phyloP scores from a whole-genome alignment of 2,888 invertebrate genomes.

The Callyntrura guangdongensis region DNA sequence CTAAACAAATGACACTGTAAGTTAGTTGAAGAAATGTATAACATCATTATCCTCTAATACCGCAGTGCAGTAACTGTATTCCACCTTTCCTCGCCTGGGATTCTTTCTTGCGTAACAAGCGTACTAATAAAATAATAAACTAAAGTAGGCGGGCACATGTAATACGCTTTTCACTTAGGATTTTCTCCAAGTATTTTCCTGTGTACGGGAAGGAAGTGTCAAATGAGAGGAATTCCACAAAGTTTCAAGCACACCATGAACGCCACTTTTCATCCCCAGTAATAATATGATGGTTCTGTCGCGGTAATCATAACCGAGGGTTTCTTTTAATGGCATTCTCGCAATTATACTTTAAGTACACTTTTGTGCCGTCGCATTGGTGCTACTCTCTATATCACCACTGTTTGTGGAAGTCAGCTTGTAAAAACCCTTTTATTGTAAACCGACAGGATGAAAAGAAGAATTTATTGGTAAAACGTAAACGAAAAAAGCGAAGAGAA shows the following conservation, averaged over 20 bases:
- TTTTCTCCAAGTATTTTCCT: conserved; percentile 28
- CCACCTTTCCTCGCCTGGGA: too few species aligned
- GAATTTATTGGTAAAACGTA: not conserved
- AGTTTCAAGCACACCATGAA: conserved; percentile 46
- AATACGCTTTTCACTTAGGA: not conserved
- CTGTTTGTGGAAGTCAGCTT: conserved; percentile 1
- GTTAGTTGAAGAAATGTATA: not conserved
- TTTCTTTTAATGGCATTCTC: conserved; percentile 23
- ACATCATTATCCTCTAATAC: not conserved
- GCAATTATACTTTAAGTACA: conserved; percentile 29
- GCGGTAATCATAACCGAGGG: conserved; percentile 12
- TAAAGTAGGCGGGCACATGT: too few species aligned
- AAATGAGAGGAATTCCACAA: conserved; percentile 20
- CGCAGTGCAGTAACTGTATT: not conserved
- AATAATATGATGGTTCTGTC: not conserved
- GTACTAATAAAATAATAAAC: too few species aligned
- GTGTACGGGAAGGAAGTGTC: conserved; percentile 43
- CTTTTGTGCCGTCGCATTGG: conserved; percentile 17
- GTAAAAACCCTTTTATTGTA: not conserved
- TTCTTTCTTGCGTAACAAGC: too few species aligned
- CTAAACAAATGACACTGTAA: not conserved
- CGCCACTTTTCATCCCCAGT: not conserved
- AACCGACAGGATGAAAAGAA: not conserved
- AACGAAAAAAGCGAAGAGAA: conserved; percentile 10
- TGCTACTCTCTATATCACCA: not conserved